Base-by-base conservation (phyloP, 2,888 invertebrate species). In the Agriopis leucophaearia region DNA sequence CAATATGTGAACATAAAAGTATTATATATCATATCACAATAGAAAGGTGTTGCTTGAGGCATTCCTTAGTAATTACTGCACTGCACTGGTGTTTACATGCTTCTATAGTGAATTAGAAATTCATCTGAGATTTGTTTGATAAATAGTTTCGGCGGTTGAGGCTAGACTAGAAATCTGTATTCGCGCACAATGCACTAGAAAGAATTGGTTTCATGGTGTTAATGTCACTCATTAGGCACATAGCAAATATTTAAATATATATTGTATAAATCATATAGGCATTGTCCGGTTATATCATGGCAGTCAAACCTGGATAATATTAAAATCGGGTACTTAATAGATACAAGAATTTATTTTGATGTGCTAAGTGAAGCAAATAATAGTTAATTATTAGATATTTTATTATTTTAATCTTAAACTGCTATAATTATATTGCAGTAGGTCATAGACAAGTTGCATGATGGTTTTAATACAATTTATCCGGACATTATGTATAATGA, bases 171-270 rank as follows among this genome's bases (percentile, higher is more conserved):
- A 36, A 65, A 61, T 63, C 57, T 60, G 59, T 67, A 63, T 74
- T 58, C 62, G 66, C 71, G 69, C 74, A 73, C 69, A 71, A 71
- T 74, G 74, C 74, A 74, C 74, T 73, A 74, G 65, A 47, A 70
- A 65, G 65, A 71, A 74, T 71, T 65, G 66, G 70, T 70, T 72
- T 68, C 60, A 68, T 66, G 60, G 60, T 67, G 66, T 72, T 74
- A 58, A 67, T 66, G 52, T 71, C 74, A 75, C 75, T 64, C 71
- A 68, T 16, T 58, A 72, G 69, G 70, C 74, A 72, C 73, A 73
- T 48, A 65, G 61, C 50, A 42, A 55, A 66, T 66, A 27, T 50
- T 10, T 64, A 68, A 71, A 50, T 56, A 58, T 38, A 7, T 59
- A 42, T 50, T 13, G 40, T 69, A 69, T 66, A 60, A 56, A 59